Percentiles rank a stretch among this genome's conserved stretches.
Conservation (phyloP, 2,797 vertebrate genomes). For the Picus viridis region DNA sequence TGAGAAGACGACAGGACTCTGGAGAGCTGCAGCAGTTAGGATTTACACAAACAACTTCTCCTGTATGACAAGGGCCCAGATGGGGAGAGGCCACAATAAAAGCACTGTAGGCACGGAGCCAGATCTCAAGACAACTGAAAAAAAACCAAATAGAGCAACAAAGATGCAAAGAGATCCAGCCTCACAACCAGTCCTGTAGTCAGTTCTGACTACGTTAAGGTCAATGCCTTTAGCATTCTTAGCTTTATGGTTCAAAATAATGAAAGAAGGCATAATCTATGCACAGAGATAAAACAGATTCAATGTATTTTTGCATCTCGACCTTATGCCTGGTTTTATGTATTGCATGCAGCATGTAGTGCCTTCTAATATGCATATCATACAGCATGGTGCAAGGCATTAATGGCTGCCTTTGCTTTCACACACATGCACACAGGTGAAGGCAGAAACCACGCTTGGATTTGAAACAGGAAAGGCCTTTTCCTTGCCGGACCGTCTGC, state of each 20-base stretch:
- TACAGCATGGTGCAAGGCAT: background rate
- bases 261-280: background rate
- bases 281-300: background rate
- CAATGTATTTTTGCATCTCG: constrained; percentile 6
- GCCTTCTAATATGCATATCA: constrained; percentile 26
- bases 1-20: background rate
- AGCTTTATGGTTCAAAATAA: background rate
- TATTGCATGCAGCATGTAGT: constrained; percentile 40
- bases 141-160: background rate
- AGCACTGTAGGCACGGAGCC: constrained; percentile 17
- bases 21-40: background rate
- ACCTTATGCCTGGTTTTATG: background rate
- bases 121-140: background rate
- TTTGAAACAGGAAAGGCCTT: background rate
- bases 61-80: background rate
- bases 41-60: constrained; percentile 15
- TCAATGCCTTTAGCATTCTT: background rate
- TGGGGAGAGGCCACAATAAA: constrained; percentile 27
- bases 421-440: background rate
- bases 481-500: background rate
- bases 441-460: background rate
- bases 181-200: background rate
- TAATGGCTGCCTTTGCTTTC: constrained; percentile 23
- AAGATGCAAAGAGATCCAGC: constrained; percentile 19
- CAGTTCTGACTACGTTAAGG: background rate